Evolutionary conservation across 2,113 vertebrate species (phyloP), one percentile per base, ranked within the genome.

Genomic region (Toxotes jaculatrix): DNA sequence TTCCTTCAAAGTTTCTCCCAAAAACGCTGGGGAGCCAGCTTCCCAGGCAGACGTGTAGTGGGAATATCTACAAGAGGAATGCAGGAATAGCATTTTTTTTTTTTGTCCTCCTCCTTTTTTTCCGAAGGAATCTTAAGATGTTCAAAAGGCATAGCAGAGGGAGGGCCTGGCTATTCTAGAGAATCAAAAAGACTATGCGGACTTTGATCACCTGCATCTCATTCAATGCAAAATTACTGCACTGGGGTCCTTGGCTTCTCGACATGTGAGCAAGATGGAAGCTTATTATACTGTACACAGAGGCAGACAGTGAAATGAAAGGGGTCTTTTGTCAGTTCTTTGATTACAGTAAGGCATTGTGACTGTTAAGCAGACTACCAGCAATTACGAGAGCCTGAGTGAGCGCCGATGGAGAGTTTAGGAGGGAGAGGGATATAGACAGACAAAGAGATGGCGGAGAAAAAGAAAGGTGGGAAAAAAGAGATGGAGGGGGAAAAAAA

Each of bases 171-270:
- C 91, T 85, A 90, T 91, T 93, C 90, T 79, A 0, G 19, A 79
- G 89, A 92, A 94, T 94, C 91, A 94, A 92, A 94, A 93, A 92
- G 93, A 93, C 92, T 93, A 40, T 63, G 76, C 57, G 60, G 82
- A 93, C 92, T 94, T 94, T 94, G 93, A 93, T 94, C 93, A 92
- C 90, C 91, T 91, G 88, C 84, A 88, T 88, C 87, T 91, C 88
- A 90, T 90, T 88, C 89, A 82, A 70, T 83, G 86, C 80, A 87
- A 88, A 92, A 92, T 89, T 77, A 92, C 89, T 63, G 77, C 74
- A 13, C 80, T n/a, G 83, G 76, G 90, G 85, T 86, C 78, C 61
- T 57, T 51, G 84, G 89, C 88, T 93, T 86, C 77, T 78, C 87
- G 69, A 90, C 87, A 87, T 65, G 87, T 21, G 88, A 85, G 87